A percentile compares a stretch with the other conserved stretches of the same genome.
These are phyloP conservation scores for Sitodiplosis mosellana DNA, from an alignment of 1,140 invertebrate genomes.

Conservation along the genomic window DNA sequence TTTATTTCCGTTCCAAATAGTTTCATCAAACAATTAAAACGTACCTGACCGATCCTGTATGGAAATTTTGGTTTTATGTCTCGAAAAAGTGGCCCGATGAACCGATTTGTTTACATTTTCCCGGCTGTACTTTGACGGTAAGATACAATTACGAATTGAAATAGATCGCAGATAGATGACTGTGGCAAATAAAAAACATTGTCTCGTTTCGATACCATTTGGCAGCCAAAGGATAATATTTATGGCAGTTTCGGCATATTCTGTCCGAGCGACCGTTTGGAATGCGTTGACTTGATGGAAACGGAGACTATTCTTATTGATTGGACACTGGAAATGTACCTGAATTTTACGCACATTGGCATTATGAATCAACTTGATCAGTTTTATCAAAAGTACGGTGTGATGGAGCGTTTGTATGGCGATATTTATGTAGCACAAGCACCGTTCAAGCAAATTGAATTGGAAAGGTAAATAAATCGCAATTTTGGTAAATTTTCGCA, in stretches of 20 bases:
- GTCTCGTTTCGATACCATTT: constrained; percentile 8
- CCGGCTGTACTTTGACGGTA: constrained; percentile 66
- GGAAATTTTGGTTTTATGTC: constrained; percentile 77
- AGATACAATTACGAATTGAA: constrained; percentile 18
- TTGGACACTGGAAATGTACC: constrained; percentile 55
- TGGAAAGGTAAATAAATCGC: constrained; percentile 31
- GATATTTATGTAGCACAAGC: constrained; percentile 55
- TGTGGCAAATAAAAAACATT: constrained; percentile 1
- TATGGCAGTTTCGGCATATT: constrained; percentile 69
- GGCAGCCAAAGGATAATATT: constrained; percentile 51
- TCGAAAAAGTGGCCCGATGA: constrained; percentile 66
- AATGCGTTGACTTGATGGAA: constrained; percentile 44
- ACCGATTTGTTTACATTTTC: constrained; percentile 65
- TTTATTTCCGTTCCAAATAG: constrained; percentile 31
- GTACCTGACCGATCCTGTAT: constrained; percentile 65
- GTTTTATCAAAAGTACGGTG: constrained; percentile 34
- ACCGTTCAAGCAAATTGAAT: constrained; percentile 30
- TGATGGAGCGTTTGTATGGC: constrained; percentile 51
- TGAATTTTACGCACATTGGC: constrained; percentile 60
- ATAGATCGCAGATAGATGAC: no score
- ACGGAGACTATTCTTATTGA: constrained; percentile 57
- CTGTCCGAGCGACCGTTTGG: constrained; percentile 52
- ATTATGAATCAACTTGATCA: constrained; percentile 52
- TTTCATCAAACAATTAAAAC: constrained; percentile 76
- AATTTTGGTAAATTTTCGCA: no score